Conservation (phyloP, 2,888 invertebrate species). For the Ornithoptera priamus region DNA sequence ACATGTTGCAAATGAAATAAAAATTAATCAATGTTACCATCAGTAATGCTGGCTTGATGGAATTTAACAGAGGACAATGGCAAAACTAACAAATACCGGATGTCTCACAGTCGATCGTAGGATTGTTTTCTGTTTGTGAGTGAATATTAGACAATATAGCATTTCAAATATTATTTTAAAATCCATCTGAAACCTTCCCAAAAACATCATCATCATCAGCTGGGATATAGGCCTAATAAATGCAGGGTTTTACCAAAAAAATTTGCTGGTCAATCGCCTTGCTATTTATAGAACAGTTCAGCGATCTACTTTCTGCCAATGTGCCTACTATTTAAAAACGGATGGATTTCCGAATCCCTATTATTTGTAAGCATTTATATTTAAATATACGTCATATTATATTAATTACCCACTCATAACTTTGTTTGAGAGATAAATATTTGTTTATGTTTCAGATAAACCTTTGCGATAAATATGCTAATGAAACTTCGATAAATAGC, state of each 20-base stretch:
- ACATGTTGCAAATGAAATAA: background rate
- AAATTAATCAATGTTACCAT: background rate
- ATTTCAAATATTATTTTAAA: too few relatives aligned
- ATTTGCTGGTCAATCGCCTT: slow-evolving; percentile 48
- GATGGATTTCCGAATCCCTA: background rate
- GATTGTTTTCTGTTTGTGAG: background rate
- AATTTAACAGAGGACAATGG: background rate
- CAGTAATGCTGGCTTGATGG: background rate
- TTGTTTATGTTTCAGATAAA: slow-evolving; percentile 1
- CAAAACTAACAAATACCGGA: background rate
- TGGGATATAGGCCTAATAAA: slow-evolving; percentile 4
- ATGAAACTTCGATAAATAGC: background rate
- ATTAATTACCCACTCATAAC: background rate
- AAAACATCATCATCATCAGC: too few relatives aligned
- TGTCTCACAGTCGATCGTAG: background rate
- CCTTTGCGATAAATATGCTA: slow-evolving; percentile 1
- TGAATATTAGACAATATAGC: background rate
- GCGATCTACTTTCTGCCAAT: slow-evolving; percentile 18
- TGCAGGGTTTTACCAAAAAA: slow-evolving; percentile 23
- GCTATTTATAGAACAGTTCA: slow-evolving; percentile 49
- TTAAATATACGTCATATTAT: background rate
- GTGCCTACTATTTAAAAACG: slow-evolving; percentile 5
- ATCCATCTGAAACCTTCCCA: too few relatives aligned
- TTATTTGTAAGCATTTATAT: background rate
- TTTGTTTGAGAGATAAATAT: background rate